Percentiles rank a stretch among this genome's conserved stretches.
Conservation (phyloP, 2,888 invertebrate species). For the Serripes groenlandicus region DNA sequence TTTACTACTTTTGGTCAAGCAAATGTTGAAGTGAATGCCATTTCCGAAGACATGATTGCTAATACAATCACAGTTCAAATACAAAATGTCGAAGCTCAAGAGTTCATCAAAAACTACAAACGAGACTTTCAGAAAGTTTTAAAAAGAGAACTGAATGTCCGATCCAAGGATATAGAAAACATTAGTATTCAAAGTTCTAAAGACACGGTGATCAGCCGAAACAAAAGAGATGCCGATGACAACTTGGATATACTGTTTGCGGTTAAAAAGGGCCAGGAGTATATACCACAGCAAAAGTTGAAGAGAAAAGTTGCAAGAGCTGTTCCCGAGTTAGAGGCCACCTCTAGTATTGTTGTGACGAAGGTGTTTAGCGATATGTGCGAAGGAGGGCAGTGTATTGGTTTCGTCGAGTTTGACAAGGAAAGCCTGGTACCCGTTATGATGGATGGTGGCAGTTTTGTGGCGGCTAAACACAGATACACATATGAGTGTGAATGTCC, state of each 20-base stretch:
- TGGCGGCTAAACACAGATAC: conserved; percentile 91
- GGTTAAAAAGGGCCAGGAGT: conserved; percentile 88
- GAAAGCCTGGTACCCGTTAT: conserved; percentile 89
- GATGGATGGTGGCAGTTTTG: conserved; percentile 92
- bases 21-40: conserved; percentile 92
- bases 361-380: conserved; percentile 91
- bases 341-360: conserved; percentile 89
- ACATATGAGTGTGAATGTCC: conserved; percentile 93
- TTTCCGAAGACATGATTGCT: conserved; percentile 94
- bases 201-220: conserved; percentile 55
- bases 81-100: conserved; percentile 92
- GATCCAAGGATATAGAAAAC: conserved; percentile 93
- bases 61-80: conserved; percentile 95
- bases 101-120: conserved; percentile 95
- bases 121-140: conserved; percentile 94
- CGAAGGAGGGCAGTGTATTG: conserved; percentile 91
- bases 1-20: conserved; percentile 88
- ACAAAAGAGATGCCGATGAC: conserved; percentile 86
- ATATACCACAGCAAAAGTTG: conserved; percentile 87
- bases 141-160: conserved; percentile 91
- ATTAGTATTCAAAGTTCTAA: conserved; percentile 92
- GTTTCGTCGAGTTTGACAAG: conserved; percentile 86
- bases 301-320: conserved; percentile 90
- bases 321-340: conserved; percentile 90
- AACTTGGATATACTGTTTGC: conserved; percentile 96